These are phyloP conservation scores for Microtus oregoni DNA, from an alignment of 2,113 vertebrate genomes.

Conservation along the genomic window DNA sequence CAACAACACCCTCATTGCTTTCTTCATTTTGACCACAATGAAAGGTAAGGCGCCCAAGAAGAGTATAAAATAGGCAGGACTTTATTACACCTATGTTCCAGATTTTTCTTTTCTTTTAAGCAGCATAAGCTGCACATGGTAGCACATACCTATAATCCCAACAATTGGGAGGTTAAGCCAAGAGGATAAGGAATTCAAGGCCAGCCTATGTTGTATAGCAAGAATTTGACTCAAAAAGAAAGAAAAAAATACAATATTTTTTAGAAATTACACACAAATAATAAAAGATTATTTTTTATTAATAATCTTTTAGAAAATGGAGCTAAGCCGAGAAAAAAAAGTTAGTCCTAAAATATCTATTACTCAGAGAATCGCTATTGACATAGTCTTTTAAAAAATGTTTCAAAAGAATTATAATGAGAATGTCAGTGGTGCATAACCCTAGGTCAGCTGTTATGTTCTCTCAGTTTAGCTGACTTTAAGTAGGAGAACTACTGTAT, in stretches of 20 bases:
- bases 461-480: conserved; percentile 30
- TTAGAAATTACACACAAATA: background rate
- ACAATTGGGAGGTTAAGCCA: background rate
- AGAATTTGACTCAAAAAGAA: background rate
- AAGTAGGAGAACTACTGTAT: conserved; percentile 27
- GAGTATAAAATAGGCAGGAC: background rate
- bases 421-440: background rate
- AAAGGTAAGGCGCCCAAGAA: conserved; percentile 89
- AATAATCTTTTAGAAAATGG: conserved; percentile 9
- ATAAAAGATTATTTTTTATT: background rate
- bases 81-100: conserved; percentile 1
- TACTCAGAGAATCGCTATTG: too few relatives aligned
- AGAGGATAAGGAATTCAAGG: background rate
- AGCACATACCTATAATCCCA: background rate
- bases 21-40: conserved; percentile 95
- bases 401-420: background rate
- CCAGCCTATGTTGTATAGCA: background rate
- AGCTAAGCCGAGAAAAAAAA: background rate
- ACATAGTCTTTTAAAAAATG: too few relatives aligned
- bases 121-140: background rate
- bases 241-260: background rate
- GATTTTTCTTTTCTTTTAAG: background rate
- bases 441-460: background rate
- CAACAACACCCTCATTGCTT: conserved; percentile 94
- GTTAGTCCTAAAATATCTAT: background rate